Conservation (phyloP, 2,113 vertebrate species). For the Saguinus midas region DNA sequence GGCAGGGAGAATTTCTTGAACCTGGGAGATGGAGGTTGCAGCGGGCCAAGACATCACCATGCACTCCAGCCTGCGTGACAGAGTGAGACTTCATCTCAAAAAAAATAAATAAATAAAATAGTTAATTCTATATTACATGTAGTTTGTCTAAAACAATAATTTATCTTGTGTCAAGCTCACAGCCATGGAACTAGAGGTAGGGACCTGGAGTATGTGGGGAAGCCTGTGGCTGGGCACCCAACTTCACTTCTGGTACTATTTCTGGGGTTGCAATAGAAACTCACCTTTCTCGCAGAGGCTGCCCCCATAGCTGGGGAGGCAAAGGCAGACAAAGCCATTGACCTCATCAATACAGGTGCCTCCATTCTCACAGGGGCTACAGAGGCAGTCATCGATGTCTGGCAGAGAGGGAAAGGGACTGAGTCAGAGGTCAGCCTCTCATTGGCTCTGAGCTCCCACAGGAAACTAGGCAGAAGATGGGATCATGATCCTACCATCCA, state of each 20-base stretch:
- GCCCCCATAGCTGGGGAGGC: slow-evolving; percentile 95
- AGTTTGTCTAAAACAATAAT: neutral
- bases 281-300: slow-evolving; percentile 94
- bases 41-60: too few species aligned
- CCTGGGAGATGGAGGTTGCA: too few species aligned
- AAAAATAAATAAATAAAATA: too few species aligned
- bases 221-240: accelerated
- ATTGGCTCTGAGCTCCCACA: neutral
- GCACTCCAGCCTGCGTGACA: too few species aligned
- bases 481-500: neutral
- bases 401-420: neutral
- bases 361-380: slow-evolving; percentile 92
- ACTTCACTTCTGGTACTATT: neutral
- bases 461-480: neutral
- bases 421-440: neutral
- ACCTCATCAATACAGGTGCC: slow-evolving; percentile 97
- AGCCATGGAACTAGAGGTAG: neutral
- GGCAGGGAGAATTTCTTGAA: too few species aligned
- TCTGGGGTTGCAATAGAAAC: neutral
- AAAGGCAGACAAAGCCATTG: slow-evolving; percentile 94
- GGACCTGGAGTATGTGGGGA: accelerated
- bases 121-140: neutral
- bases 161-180: neutral
- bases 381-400: slow-evolving; percentile 86
- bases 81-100: too few species aligned